A percentile compares a stretch with the other conserved stretches of the same genome.
These are phyloP conservation scores for Spea multiplicata DNA, from an alignment of 2,113 vertebrate species.

Conservation along the genomic window DNA sequence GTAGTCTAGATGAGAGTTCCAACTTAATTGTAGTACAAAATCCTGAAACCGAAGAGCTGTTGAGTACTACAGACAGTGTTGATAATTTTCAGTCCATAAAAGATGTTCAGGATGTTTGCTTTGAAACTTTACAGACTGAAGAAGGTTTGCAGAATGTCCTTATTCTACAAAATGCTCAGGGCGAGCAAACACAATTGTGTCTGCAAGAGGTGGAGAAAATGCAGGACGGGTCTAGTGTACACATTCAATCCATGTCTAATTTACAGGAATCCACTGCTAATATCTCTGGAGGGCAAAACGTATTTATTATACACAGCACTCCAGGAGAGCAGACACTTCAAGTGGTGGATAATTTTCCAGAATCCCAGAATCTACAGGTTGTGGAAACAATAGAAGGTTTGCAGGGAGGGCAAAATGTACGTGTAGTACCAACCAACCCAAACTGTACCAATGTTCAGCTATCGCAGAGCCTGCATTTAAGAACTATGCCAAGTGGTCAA, in stretches of 20 bases:
- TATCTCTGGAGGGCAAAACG: constrained; percentile 50
- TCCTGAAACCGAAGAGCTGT: constrained; percentile 50
- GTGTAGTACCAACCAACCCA: not conserved
- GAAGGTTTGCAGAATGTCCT: constrained; percentile 60
- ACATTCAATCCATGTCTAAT: constrained; percentile 24
- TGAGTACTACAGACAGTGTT: constrained; percentile 45
- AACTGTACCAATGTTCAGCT: constrained; percentile 17
- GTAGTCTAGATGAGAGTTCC: constrained; percentile 37
- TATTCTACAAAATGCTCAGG: constrained; percentile 57
- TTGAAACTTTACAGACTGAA: constrained; percentile 54
- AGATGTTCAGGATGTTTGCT: constrained; percentile 59
- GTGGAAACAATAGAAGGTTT: constrained; percentile 27
- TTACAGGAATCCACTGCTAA: constrained; percentile 45
- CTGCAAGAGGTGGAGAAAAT: constrained; percentile 63
- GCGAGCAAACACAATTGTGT: constrained; percentile 60
- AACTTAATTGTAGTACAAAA: constrained; percentile 60
- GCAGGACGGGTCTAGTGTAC: constrained; percentile 35
- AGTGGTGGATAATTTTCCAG: constrained; percentile 53
- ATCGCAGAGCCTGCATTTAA: constrained; percentile 21
- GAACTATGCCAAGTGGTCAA: constrained; percentile 8
- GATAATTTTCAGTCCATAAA: constrained; percentile 42
- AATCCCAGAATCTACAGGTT: constrained; percentile 16
- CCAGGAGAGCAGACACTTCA: constrained; percentile 53
- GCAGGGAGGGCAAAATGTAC: constrained; percentile 29
- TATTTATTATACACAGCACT: constrained; percentile 63